phyloP scores from a whole-genome alignment of 2,888 invertebrate genomes.

The Tipula confusa region DNA sequence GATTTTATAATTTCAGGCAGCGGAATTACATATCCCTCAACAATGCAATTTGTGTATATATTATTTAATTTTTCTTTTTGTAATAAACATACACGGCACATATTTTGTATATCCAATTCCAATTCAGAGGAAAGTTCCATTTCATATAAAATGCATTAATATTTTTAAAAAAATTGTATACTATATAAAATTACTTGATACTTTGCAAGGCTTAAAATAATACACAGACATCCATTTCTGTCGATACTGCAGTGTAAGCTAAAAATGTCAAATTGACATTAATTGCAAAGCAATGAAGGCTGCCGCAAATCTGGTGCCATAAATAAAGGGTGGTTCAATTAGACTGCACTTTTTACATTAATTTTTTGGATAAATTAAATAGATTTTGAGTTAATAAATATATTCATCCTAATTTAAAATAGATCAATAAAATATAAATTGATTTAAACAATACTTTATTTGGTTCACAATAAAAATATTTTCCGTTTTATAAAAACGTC shows the following conservation, averaged over 20 bases:
- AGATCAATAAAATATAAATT: too few species aligned
- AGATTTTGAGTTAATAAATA: too few species aligned
- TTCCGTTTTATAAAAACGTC: too few species aligned
- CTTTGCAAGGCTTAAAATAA: not conserved
- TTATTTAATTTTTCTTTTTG: conserved; percentile 33
- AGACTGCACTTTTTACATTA: too few species aligned
- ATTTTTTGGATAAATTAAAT: too few species aligned
- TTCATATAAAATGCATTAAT: not conserved
- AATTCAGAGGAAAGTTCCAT: conserved; percentile 32
- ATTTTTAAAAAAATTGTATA: not conserved
- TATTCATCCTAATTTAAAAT: too few species aligned
- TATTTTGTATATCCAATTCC: conserved; percentile 34
- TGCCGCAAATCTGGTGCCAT: not conserved
- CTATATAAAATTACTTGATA: not conserved
- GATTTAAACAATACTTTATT: too few species aligned
- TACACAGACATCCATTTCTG: not conserved
- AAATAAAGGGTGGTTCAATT: too few species aligned
- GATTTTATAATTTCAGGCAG: conserved; percentile 34
- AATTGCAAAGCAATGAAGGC: too few species aligned
- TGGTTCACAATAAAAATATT: too few species aligned
- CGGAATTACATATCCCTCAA: conserved; percentile 35
- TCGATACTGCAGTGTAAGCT: not conserved
- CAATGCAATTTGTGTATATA: conserved; percentile 34
- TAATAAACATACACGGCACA: conserved; percentile 35
- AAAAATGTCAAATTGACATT: conserved; percentile 30